phyloP scores from a whole-genome alignment of 2,113 vertebrate genomes.

The Chlorodrepanis virens region DNA sequence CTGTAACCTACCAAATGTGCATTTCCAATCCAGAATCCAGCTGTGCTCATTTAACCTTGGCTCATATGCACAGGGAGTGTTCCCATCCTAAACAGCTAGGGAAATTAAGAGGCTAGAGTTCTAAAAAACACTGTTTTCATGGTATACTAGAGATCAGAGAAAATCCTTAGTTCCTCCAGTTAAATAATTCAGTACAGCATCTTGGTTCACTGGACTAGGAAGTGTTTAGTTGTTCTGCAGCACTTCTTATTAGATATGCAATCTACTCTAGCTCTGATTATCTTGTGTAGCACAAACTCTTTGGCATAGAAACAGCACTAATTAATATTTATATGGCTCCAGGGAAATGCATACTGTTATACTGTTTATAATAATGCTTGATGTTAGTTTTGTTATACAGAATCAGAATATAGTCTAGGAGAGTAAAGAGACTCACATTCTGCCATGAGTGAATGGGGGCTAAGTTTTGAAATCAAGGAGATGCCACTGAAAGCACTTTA shows the following conservation, averaged over 20 bases:
- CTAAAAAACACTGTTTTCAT: background rate
- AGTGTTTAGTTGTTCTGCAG: background rate
- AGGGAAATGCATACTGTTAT: background rate
- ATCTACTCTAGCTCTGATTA: background rate
- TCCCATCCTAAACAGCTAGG: background rate
- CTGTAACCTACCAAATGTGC: background rate
- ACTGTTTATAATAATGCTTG: background rate
- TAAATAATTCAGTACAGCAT: background rate
- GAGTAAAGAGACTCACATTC: background rate
- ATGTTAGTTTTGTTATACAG: background rate
- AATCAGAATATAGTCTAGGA: background rate
- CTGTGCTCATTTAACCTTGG: conserved; percentile 55
- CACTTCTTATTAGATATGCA: background rate
- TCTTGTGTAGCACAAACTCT: background rate
- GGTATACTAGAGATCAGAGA: background rate
- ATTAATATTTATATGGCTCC: background rate
- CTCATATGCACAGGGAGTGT: background rate
- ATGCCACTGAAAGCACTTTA: background rate
- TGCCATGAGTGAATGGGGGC: background rate
- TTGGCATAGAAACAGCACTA: background rate
- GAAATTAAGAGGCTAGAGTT: background rate
- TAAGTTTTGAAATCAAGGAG: background rate
- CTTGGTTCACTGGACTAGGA: background rate
- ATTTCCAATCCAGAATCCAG: conserved; percentile 34
- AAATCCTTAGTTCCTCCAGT: background rate